Base-by-base conservation (phyloP, 2,888 invertebrate genomes). In the Zygaena filipendulae region DNA sequence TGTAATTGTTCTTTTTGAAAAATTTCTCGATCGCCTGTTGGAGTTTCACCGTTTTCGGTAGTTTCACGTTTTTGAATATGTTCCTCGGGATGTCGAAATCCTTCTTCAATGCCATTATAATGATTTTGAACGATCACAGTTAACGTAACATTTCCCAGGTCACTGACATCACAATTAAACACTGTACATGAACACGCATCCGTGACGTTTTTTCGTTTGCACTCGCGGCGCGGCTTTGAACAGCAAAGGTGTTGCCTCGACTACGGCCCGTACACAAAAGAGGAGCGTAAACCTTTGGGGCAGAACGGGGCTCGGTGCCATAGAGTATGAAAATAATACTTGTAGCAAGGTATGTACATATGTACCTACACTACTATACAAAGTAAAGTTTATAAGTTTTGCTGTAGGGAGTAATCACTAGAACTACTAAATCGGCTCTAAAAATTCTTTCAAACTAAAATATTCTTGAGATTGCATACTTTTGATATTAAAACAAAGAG, bases 21-120 rank as follows among this genome's bases (percentile, higher is more conserved):
- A 75, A 47, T 47, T 64, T 74, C 38, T 75, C 74, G 49, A 79
- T 50, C 3, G 75, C 77, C 43, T 69, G 66, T 25, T 61, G 62
- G 30, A 66, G 33, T 45, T 62, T 66, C 16, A 45, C 47, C 11
- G 55, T 39, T 39, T 60, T 62, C 0, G 63, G 60, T 9, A 77
- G 49, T 49, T 74, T 77, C 4, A 68, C 61, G 45, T 55, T 66
- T 57, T 77, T 79, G 42, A 75, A 67, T 52, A 71, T 67, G 60
- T 59, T 75, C 43, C 52, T 59, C 32, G 67, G 62, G 14, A 68
- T 40, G 42, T 69, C 70, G 59, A 70, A 70, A 66, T 77, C 75
- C 56, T 70, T 79, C 62, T 75, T 74, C 47, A 70, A 55, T 52
- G 72, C 79, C 79, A 79, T 79, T 52, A 57, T 71, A 52, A 40